phyloP scores from a whole-genome alignment of 2,888 invertebrate genomes.

The Aphidoletes aphidimyza region DNA sequence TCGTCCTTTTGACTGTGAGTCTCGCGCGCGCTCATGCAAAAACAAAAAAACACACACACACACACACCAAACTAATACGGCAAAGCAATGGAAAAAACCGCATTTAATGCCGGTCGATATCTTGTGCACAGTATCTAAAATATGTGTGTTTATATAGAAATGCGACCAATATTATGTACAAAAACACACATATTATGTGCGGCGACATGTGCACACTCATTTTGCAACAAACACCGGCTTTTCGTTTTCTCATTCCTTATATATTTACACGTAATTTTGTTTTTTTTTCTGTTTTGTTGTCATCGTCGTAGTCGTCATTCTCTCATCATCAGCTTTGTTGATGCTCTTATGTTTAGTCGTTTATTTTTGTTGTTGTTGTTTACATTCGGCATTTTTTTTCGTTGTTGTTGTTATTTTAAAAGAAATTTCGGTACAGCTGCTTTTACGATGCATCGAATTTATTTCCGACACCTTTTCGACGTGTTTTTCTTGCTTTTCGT shows the following conservation, averaged over 20 bases:
- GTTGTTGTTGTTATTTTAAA: too few relatives aligned
- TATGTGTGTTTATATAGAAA: slow-evolving; percentile 53
- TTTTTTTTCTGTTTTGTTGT: too few relatives aligned
- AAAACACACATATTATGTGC: slow-evolving; percentile 49
- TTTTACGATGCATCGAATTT: neutral
- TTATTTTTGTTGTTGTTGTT: slow-evolving; percentile 4
- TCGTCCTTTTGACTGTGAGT: neutral
- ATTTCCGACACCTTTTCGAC: neutral
- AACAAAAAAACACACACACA: slow-evolving; percentile 21
- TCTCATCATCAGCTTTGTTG: neutral
- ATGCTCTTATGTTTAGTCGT: neutral
- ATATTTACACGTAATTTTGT: neutral
- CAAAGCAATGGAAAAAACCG: neutral
- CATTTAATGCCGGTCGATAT: slow-evolving; percentile 52
- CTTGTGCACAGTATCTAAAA: slow-evolving; percentile 40
- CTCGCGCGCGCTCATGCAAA: neutral
- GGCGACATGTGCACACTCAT: slow-evolving; percentile 51
- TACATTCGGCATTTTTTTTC: slow-evolving; percentile 16
- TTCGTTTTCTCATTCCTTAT: neutral
- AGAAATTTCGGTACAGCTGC: slow-evolving; percentile 34
- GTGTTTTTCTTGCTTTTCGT: neutral
- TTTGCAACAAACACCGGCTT: slow-evolving; percentile 50
- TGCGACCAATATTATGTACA: slow-evolving; percentile 47
- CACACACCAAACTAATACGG: neutral
- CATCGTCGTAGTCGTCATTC: too few relatives aligned